Evolutionary conservation across 2,888 invertebrate genomes (phyloP), one percentile per base, ranked within the genome.

Genomic region (Empis livida): DNA sequence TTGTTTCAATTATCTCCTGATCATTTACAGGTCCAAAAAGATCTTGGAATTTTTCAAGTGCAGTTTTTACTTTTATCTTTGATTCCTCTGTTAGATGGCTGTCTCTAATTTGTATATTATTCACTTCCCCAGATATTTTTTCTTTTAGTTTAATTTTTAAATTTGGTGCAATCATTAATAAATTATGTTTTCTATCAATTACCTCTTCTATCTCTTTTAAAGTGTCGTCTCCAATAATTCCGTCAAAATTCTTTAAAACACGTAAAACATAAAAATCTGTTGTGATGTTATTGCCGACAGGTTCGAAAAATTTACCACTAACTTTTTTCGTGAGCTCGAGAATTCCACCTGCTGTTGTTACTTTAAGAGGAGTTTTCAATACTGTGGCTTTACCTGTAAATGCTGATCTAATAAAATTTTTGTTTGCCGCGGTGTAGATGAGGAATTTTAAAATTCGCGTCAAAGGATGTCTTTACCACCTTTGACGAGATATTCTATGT

Each of bases 191-290:
- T 30, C 49, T 41, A n/a, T 53, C 51, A 27, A 51, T 51, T 10
- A 55, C 40, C n/a, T 51, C 51, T 10, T 47, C 44, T 9, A 53
- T 37, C n/a, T 52, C 27, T 10, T 47, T 49, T 10, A 53, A 20
- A 0, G 49, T 49, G 16, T 53, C 51, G 5, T 52, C 50, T 2
- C 54, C 51, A 14, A 49, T 51, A 30, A 52, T 44, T 2, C 47
- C 47, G 32, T 47, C 39, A 15, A 47, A 47, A 3, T 31, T 14
- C 14, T 38, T 15, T 40, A 54, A 30, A 3, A 46, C 49, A 6
- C 47, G 48, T 16, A 53, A 30, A 11, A 51, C 42, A 41, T 43
- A 54, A 45, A 49, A 49, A 15, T 42, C 17, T 1, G 51, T 16
- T 14, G 16, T 23, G n/a, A 42, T 49, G 27, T 47, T 37, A 10